Evolutionary conservation across 2,888 invertebrate genomes (phyloP), one percentile per base, ranked within the genome.

Genomic region (Ophion ventricosus): DNA sequence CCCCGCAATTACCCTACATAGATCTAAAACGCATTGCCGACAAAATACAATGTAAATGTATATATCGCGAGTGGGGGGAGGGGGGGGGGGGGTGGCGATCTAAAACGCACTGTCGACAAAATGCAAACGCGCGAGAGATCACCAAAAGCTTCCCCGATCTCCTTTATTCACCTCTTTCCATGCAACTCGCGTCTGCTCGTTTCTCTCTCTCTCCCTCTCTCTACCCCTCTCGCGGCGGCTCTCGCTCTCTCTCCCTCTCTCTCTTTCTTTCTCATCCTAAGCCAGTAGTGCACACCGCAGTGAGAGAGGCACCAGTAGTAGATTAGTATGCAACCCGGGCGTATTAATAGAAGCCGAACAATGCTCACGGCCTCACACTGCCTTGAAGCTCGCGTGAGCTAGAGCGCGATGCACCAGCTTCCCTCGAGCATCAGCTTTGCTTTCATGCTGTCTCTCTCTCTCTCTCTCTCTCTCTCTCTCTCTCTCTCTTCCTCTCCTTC

Each of bases 291-390:
- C 77, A 59, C 59, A 77, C 43, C 43, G 57, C 74, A 63, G 40
- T n/a, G 66, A 83, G 79, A 77, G 76, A 69, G 81, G 76, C 69
- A 76, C 85, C 80, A 78, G 84, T 88, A 88, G 89, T 88, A 90
- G 90, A 92, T 91, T 91, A 91, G 91, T 91, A 90, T 92, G 91
- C 91, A 92, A 91, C 89, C 91, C 89, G 89, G 89, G 90, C 85
- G 90, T 91, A 92, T 92, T 92, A 91, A 92, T 92, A 92, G 92
- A 91, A 90, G 87, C 88, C 90, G 91, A 92, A 92, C 92, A 92
- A 92, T 92, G 91, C 92, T 92, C 91, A 91, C 89, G 91, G 90
- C 88, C 89, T 90, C 90, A 88, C 88, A 89, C 87, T 81, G 86
- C 87, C 87, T 88, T 86, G 85, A 83, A 87, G 85, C 82, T 84